phyloP scores from a whole-genome alignment of 2,888 invertebrate genomes.

The Drosophila cognata region DNA sequence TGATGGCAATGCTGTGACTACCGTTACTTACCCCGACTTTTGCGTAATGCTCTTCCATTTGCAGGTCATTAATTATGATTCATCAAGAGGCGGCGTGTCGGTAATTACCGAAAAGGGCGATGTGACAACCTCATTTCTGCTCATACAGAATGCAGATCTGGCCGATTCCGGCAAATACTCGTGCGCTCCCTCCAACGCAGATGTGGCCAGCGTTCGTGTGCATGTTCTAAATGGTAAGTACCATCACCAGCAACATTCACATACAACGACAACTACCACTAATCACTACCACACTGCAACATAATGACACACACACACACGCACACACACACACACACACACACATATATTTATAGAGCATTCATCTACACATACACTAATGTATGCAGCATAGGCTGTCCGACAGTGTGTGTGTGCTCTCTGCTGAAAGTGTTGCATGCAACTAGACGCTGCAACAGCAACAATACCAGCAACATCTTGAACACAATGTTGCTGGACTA shows the following conservation, averaged over 20 bases:
- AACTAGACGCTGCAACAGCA: slow-evolving; percentile 29
- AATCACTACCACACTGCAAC: slow-evolving; percentile 26
- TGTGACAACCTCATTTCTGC: slow-evolving; percentile 91
- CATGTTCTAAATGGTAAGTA: slow-evolving; percentile 93
- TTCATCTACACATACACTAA: slow-evolving; percentile 16
- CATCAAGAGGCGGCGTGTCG: slow-evolving; percentile 91
- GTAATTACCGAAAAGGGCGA: slow-evolving; percentile 93
- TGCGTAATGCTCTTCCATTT: slow-evolving; percentile 71
- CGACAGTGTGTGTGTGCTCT: slow-evolving; percentile 14
- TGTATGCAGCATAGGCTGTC: slow-evolving; percentile 7
- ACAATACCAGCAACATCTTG: not conserved
- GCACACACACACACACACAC: slow-evolving; percentile 27
- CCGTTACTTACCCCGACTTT: slow-evolving; percentile 41
- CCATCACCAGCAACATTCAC: slow-evolving; percentile 22
- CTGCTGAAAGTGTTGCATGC: slow-evolving; percentile 54
- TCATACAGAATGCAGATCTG: slow-evolving; percentile 91
- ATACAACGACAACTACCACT: slow-evolving; percentile 2
- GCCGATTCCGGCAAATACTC: slow-evolving; percentile 92
- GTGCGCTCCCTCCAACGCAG: slow-evolving; percentile 92
- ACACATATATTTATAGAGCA: slow-evolving; percentile 22
- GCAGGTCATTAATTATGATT: slow-evolving; percentile 92
- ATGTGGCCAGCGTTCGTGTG: slow-evolving; percentile 91
- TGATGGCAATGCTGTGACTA: not conserved
- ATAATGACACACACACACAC: slow-evolving; percentile 22
- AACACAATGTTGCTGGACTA: not conserved